Percentiles rank a stretch among this genome's conserved stretches.
Conservation (phyloP, 1,140 invertebrate genomes). For the Micrasema longulum region DNA sequence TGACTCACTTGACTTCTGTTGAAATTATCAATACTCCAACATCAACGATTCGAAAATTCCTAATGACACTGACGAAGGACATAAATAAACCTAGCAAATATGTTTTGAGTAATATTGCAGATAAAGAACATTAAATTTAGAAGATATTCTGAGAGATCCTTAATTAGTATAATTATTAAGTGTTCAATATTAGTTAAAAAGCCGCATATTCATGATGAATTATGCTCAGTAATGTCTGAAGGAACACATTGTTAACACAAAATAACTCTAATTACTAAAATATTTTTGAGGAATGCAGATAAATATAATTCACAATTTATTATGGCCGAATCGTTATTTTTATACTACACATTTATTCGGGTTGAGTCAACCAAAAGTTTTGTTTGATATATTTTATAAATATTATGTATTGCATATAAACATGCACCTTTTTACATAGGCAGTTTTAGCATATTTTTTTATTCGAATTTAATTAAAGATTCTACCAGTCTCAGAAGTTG, state of each 20-base stretch:
- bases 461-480: conserved; percentile 8
- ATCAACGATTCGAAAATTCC: conserved; percentile 13
- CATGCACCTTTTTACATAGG: no score
- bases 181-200: conserved; percentile 19
- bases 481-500: conserved; percentile 36
- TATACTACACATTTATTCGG: no score
- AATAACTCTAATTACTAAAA: conserved; percentile 4
- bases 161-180: conserved; percentile 28
- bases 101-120: conserved; percentile 7
- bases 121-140: conserved; percentile 10
- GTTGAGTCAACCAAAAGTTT: no score
- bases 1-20: neutral
- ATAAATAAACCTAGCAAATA: conserved; percentile 17
- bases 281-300: conserved; percentile 19
- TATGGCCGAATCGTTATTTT: no score
- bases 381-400: no score
- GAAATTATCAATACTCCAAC: neutral
- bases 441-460: no score
- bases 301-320: no score
- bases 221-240: no score
- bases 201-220: neutral
- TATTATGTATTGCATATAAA: no score
- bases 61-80: conserved; percentile 10
- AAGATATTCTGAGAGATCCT: conserved; percentile 19
- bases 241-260: neutral